phyloP scores from a whole-genome alignment of 2,797 vertebrate species.

The Syngnathus rostellatus region DNA sequence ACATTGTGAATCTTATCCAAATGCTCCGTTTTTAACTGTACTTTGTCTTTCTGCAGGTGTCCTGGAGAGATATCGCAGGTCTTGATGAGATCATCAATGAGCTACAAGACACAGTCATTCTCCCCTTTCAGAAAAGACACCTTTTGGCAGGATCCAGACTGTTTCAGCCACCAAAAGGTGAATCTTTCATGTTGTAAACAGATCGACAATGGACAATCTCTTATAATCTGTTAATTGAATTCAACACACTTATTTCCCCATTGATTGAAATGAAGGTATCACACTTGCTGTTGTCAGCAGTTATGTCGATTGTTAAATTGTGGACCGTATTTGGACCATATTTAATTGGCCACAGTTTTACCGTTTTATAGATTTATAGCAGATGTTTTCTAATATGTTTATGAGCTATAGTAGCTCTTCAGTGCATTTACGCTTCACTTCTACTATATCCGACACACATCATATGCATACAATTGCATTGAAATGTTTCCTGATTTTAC shows the following conservation, averaged over 20 bases:
- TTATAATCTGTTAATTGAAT: background rate
- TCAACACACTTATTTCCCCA: background rate
- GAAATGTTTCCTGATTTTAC: no score
- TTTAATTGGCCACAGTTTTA: background rate
- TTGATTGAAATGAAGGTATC: background rate
- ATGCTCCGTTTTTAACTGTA: background rate
- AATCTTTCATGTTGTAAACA: background rate
- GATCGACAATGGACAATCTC: background rate
- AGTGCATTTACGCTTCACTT: background rate
- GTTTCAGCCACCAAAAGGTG: slow-evolving; percentile 96
- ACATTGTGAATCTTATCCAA: background rate
- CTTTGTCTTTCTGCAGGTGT: slow-evolving; percentile 53
- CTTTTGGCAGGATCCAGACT: slow-evolving; percentile 88
- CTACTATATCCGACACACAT: background rate
- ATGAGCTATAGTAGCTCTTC: background rate
- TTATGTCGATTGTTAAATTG: background rate
- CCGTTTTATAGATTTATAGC: background rate
- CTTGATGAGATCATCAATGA: slow-evolving; percentile 91
- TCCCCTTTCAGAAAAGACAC: slow-evolving; percentile 92
- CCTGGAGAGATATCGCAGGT: slow-evolving; percentile 82
- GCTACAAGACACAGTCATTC: slow-evolving; percentile 90
- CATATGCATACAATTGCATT: no score
- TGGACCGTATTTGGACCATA: background rate
- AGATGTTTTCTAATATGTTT: no score
- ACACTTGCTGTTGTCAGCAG: no score